phyloP scores from a whole-genome alignment of 2,797 vertebrate genomes.

The Vespertilio murinus region DNA sequence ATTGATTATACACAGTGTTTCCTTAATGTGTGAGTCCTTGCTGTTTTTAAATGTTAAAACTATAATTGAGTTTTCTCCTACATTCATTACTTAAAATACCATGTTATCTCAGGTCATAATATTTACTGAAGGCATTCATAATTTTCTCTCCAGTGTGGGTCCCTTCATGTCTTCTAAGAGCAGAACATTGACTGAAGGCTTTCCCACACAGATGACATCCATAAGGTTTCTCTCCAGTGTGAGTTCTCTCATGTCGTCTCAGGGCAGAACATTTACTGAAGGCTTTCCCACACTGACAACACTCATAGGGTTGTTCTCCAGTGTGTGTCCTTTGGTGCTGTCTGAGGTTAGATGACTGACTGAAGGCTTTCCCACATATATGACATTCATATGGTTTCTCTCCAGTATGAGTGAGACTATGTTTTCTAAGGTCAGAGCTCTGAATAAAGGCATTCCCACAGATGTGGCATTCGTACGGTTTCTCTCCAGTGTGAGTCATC shows the following conservation, averaged over 20 bases:
- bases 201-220: conserved; percentile 6
- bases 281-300: not conserved
- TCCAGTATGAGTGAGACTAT: conserved; percentile 49
- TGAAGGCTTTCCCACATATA: conserved; percentile 59
- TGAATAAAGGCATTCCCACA: conserved; percentile 53
- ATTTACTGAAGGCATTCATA: not conserved
- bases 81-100: not conserved
- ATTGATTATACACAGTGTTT: not conserved
- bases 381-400: conserved; percentile 60
- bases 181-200: conserved; percentile 39
- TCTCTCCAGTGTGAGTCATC: conserved; percentile 47
- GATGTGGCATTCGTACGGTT: conserved; percentile 10
- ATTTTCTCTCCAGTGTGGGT: not conserved
- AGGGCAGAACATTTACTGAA: conserved; percentile 38
- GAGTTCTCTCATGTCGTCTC: not conserved
- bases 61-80: not conserved
- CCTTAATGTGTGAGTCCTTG: not conserved
- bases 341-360: not conserved
- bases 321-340: conserved; percentile 52
- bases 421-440: conserved; percentile 21
- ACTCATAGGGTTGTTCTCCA: conserved; percentile 6
- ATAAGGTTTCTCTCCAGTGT: conserved; percentile 24
- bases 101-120: not conserved
- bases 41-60: not conserved
- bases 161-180: conserved; percentile 9